Conservation (phyloP, 2,888 invertebrate species). For the Torymus texanus region DNA sequence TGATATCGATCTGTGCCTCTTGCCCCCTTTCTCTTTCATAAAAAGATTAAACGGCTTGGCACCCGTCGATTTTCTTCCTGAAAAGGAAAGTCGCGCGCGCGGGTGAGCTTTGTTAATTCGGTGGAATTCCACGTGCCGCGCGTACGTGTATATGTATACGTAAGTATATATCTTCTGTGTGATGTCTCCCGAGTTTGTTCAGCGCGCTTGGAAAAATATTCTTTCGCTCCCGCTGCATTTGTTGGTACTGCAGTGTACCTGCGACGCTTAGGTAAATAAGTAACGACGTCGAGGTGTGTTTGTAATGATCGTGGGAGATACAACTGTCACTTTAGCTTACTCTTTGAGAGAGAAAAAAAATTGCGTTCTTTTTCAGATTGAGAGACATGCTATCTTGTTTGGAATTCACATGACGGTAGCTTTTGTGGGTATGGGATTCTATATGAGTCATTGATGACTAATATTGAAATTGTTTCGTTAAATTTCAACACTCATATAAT, state of each 20-base stretch:
- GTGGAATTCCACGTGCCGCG: conserved; percentile 13
- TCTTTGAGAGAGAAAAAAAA: no score
- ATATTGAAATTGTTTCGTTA: no score
- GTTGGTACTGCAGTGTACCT: conserved; percentile 2
- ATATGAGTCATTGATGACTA: no score
- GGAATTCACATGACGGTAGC: no score
- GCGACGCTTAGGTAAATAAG: conserved; percentile 32
- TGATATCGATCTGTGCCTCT: conserved; percentile 52
- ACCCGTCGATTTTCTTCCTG: not conserved
- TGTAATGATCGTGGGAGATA: conserved; percentile 40
- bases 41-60: conserved; percentile 29
- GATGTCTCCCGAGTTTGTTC: not conserved
- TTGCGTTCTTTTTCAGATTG: no score
- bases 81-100: conserved; percentile 18
- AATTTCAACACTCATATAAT: no score
- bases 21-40: conserved; percentile 17
- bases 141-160: conserved; percentile 10
- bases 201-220: conserved; percentile 32
- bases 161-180: conserved; percentile 19
- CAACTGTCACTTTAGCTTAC: conserved; percentile 7
- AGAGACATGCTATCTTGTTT: no score
- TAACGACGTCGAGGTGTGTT: conserved; percentile 40
- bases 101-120: conserved; percentile 23
- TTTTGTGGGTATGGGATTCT: no score
- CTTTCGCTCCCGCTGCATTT: not conserved